Percentiles rank a stretch among this genome's conserved stretches.
Evolutionary conservation across 2,888 invertebrate species (phyloP).

Genomic region (Synergus japonicus): DNA sequence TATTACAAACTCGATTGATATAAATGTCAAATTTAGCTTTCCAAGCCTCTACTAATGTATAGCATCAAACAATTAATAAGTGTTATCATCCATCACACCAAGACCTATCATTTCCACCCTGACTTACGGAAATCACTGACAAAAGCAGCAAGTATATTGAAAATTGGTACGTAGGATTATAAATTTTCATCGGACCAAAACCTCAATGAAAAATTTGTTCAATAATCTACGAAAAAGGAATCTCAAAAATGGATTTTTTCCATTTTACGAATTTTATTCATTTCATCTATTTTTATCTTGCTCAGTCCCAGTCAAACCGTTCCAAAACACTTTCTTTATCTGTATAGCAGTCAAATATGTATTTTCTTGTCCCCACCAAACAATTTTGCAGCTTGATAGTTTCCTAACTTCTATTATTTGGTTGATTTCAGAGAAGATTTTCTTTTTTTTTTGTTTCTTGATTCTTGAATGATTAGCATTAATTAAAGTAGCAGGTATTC

Average conservation of each 20-base stretch:
- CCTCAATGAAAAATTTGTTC: neutral
- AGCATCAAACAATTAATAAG: neutral
- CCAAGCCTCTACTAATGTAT: neutral
- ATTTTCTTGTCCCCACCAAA: too few species aligned
- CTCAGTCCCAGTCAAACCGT: too few species aligned
- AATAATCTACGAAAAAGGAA: neutral
- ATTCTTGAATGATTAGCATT: constrained; percentile 16
- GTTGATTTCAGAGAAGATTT: neutral
- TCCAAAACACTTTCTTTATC: too few species aligned
- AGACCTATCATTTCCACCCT: constrained; percentile 4
- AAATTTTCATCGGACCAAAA: neutral
- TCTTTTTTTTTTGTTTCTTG: neutral
- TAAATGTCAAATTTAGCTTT: neutral
- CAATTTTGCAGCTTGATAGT: too few species aligned
- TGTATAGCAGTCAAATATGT: too few species aligned
- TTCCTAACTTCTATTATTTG: too few species aligned
- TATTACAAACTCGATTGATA: neutral
- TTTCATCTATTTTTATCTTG: neutral
- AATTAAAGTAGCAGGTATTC: constrained; percentile 23
- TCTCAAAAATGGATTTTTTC: neutral
- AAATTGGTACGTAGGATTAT: neutral
- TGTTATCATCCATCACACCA: constrained; percentile 15
- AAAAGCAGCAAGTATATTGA: neutral
- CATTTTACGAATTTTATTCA: neutral
- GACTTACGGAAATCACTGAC: constrained; percentile 14